Percentiles rank a stretch among this genome's conserved stretches.
These are phyloP conservation scores for Catharus ustulatus DNA, from an alignment of 2,797 vertebrate species.

Conservation along the genomic window DNA sequence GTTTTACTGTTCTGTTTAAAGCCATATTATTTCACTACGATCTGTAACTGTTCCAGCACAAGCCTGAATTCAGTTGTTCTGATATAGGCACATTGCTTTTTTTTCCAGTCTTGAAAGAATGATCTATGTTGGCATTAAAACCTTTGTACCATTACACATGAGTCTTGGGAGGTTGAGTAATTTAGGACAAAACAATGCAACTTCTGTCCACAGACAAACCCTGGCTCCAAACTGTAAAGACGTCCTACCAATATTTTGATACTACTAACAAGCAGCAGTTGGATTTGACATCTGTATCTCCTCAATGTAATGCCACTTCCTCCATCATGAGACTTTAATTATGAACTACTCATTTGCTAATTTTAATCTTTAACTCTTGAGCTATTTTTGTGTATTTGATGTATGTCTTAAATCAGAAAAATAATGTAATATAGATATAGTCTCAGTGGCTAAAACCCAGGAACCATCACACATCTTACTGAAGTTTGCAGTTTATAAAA, in stretches of 20 bases:
- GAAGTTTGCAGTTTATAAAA: not conserved
- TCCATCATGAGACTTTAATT: constrained; percentile 23
- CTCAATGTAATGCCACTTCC: not conserved
- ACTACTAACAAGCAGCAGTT: not conserved
- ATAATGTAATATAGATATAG: not conserved
- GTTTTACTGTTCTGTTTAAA: not conserved
- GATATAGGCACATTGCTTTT: not conserved
- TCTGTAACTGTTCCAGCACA: not conserved
- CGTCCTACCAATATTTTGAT: not conserved
- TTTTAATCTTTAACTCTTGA: constrained; percentile 44
- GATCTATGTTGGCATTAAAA: not conserved
- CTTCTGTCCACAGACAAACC: not conserved
- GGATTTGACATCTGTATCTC: not conserved
- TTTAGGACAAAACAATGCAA: constrained; percentile 24
- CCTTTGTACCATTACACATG: not conserved
- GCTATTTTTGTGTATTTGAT: constrained; percentile 2
- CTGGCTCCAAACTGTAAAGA: not conserved
- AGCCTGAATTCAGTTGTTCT: not conserved
- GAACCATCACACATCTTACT: not conserved
- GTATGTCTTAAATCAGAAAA: not conserved
- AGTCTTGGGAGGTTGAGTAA: not conserved
- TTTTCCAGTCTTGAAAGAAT: not conserved
- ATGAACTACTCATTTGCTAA: constrained; percentile 7
- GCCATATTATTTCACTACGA: not conserved
- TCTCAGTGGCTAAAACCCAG: not conserved